Percentiles rank a stretch among this genome's conserved stretches.
Conservation (phyloP, 2,797 vertebrate genomes). For the Sebastes taczanowskii region DNA sequence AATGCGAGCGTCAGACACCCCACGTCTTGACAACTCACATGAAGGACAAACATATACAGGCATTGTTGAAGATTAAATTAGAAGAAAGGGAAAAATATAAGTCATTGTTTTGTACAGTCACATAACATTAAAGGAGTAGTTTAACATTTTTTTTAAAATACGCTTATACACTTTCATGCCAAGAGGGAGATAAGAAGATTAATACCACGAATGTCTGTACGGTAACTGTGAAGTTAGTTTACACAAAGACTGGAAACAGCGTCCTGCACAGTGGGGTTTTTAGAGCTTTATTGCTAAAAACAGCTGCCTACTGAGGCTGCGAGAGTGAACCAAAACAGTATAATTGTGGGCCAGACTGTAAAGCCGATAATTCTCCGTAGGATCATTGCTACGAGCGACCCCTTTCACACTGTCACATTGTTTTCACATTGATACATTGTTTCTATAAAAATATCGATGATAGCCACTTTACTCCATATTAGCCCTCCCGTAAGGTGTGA, state of each 20-base stretch:
- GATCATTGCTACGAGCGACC: neutral
- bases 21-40: too few species aligned
- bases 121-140: neutral
- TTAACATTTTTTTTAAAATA: neutral
- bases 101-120: neutral
- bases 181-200: neutral
- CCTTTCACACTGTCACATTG: neutral
- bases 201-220: neutral
- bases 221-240: neutral
- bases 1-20: too few species aligned
- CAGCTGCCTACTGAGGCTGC: neutral
- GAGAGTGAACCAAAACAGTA: neutral
- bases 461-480: neutral
- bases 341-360: neutral
- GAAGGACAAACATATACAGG: neutral
- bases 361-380: neutral
- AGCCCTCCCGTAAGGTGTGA: neutral
- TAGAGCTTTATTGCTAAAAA: neutral
- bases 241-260: neutral
- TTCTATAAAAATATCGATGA: neutral
- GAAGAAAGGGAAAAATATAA: neutral
- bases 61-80: neutral
- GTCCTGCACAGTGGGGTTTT: neutral
- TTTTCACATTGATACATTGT: neutral
- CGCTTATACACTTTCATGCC: neutral